Conservation (phyloP, 2,888 invertebrate species). For the Hylaea fasciaria region DNA sequence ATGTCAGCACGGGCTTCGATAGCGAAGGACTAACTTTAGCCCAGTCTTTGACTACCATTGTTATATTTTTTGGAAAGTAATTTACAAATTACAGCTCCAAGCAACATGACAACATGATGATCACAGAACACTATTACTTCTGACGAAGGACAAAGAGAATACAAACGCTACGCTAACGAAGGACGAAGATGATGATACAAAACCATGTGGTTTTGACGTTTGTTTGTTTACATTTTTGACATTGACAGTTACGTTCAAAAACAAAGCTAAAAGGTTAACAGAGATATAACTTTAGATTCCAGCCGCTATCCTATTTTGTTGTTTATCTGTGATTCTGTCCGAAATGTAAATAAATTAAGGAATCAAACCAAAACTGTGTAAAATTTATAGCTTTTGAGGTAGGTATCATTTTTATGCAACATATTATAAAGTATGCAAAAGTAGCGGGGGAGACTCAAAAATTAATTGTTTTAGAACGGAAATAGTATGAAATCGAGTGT, state of each 20-base stretch:
- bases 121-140: too few species aligned
- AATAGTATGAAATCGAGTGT: neutral
- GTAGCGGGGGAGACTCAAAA: too few species aligned
- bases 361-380: too few species aligned
- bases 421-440: too few species aligned
- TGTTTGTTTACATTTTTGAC: constrained; percentile 39
- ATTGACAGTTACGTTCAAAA: constrained; percentile 28
- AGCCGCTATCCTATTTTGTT: too few species aligned
- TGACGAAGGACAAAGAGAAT: too few species aligned
- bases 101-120: too few species aligned
- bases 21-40: constrained; percentile 70
- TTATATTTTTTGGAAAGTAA: constrained; percentile 12
- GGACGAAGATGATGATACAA: neutral
- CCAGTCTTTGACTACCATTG: constrained; percentile 79
- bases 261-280: neutral
- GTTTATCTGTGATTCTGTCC: too few species aligned
- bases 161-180: too few species aligned
- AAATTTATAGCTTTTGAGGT: too few species aligned
- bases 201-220: constrained; percentile 51
- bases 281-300: neutral
- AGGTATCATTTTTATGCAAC: too few species aligned
- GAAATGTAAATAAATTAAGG: neutral
- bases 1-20: constrained; percentile 78
- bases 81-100: too few species aligned
- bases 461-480: neutral